Percentiles rank a stretch among this genome's conserved stretches.
Conservation (phyloP, 2,888 invertebrate genomes). For the Julus scanicus region DNA sequence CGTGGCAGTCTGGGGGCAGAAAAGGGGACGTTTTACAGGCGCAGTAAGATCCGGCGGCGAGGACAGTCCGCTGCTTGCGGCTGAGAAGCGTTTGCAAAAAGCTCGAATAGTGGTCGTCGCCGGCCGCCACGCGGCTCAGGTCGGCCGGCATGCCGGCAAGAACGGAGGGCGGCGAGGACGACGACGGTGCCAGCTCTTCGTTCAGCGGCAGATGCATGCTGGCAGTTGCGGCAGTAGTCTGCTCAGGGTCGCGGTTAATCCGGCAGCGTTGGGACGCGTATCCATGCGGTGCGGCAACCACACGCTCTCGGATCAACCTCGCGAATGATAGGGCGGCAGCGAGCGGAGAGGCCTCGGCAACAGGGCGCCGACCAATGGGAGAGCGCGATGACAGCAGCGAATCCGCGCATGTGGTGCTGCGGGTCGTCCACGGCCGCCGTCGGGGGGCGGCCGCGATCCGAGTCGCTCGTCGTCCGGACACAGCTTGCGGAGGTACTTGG, state of each 20-base stretch:
- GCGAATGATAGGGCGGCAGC: background rate
- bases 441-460: background rate
- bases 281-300: background rate
- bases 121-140: background rate
- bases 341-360: background rate
- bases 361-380: constrained; percentile 2
- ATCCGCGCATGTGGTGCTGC: background rate
- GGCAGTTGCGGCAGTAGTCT: background rate
- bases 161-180: constrained; percentile 44
- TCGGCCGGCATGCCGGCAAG: background rate
- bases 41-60: constrained; percentile 62
- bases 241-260: constrained; percentile 16
- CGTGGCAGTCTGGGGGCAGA: constrained; percentile 73
- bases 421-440: too few species aligned
- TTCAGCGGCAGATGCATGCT: constrained; percentile 54
- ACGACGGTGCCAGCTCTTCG: constrained; percentile 46
- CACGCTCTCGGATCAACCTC: background rate
- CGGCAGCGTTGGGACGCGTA: background rate
- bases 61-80: constrained; percentile 63
- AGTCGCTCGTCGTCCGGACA: too few species aligned
- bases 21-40: constrained; percentile 60
- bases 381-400: background rate
- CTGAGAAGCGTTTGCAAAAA: constrained; percentile 55
- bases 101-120: background rate
- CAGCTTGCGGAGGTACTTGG: too few species aligned